These are phyloP conservation scores for Rhopalosiphum padi DNA, from an alignment of 1,140 invertebrate genomes.

Conservation along the genomic window DNA sequence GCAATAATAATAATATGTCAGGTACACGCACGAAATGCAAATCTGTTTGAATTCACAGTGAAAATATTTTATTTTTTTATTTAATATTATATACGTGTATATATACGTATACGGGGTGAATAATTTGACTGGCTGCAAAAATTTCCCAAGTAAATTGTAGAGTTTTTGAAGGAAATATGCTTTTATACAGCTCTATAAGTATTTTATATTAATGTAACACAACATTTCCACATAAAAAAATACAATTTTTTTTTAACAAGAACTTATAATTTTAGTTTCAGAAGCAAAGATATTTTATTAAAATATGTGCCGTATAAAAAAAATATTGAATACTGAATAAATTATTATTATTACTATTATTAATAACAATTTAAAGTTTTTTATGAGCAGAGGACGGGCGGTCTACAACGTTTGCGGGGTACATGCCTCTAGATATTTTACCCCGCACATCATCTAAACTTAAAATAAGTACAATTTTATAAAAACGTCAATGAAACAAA, in stretches of 20 bases:
- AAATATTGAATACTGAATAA: neutral
- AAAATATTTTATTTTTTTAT: neutral
- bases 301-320: neutral
- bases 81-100: neutral
- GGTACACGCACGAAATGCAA: neutral
- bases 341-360: neutral
- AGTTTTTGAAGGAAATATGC: neutral
- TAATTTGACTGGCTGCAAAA: neutral
- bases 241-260: neutral
- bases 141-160: neutral
- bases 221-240: neutral
- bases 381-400: neutral
- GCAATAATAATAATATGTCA: slow-evolving; percentile 3
- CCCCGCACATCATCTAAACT: neutral
- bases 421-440: neutral
- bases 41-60: neutral
- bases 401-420: no score
- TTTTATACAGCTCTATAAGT: neutral
- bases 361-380: neutral
- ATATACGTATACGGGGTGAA: neutral
- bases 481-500: no score
- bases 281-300: neutral
- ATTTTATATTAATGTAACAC: neutral
- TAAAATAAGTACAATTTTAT: neutral
- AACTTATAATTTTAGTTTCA: neutral